Percentiles rank a stretch among this genome's conserved stretches.
Conservation (phyloP, 2,888 invertebrate species). For the Polyommatus iphigenia region DNA sequence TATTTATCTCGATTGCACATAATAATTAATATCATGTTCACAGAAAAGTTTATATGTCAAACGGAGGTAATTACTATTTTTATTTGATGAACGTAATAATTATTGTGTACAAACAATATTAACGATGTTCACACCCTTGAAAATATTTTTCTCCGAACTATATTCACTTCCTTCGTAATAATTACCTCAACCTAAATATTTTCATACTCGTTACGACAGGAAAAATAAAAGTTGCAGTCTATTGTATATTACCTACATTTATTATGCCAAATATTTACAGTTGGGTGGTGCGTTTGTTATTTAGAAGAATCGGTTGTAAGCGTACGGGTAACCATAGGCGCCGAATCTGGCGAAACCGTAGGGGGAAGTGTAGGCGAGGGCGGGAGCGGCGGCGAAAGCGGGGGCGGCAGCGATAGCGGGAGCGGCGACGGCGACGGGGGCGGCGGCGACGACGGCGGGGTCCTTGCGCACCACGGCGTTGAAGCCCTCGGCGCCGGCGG, state of each 20-base stretch:
- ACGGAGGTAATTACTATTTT: neutral
- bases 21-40: neutral
- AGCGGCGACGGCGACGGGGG: slow-evolving; percentile 43
- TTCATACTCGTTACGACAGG: neutral
- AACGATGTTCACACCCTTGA: neutral
- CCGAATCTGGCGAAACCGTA: slow-evolving; percentile 41
- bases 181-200: neutral
- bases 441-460: slow-evolving; percentile 61
- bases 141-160: neutral
- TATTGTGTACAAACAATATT: neutral
- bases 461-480: slow-evolving; percentile 79
- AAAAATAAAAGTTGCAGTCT: neutral
- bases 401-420: slow-evolving; percentile 40
- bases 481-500: slow-evolving; percentile 76
- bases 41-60: neutral
- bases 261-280: slow-evolving; percentile 30
- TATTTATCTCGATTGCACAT: slow-evolving; percentile 6
- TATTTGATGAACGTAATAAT: neutral
- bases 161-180: neutral
- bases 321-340: slow-evolving; percentile 45
- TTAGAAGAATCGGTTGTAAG: slow-evolving; percentile 52
- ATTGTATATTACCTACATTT: slow-evolving; percentile 30
- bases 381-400: slow-evolving; percentile 44
- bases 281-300: slow-evolving; percentile 26
- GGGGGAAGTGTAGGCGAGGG: slow-evolving; percentile 44